Base-by-base conservation (phyloP, 2,888 invertebrate genomes). In the Ichneumon xanthorius region DNA sequence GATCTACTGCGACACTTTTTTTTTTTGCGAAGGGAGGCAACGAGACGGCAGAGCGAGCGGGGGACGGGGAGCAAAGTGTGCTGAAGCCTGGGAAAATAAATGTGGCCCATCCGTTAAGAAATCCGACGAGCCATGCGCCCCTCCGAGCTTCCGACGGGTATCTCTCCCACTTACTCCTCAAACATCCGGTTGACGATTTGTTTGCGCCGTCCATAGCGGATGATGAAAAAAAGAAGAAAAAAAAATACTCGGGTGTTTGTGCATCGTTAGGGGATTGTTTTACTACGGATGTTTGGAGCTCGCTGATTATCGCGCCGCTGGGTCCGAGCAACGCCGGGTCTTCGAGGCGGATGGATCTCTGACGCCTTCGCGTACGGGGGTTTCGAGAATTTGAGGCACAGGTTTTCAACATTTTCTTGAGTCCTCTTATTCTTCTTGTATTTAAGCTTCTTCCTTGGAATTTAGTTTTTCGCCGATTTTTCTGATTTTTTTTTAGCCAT, bases 21-120 rank as follows among this genome's bases (percentile, higher is more conserved):
- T 40, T 9, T 55, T 55, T 55, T 53, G 33, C 4, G 45, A 68
- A 48, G n/a, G 53, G 33, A 55, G 11, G 37, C 19, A 26, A 45
- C 67, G 68, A 26, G 70, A 68, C n/a, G 45, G n/a, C 26, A 6
- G 67, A 14, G 14, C 33, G 48, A 14, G 68, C 2, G 26, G 45
- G 9, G 4, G 9, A 11, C 26, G 22, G 61, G 30, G 55, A 55
- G 22, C 30, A 50, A 50, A 63, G 63, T 33, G 63, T 30, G 73
- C n/a, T 33, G 2, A 50, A 68, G 55, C 81, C 68, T 75, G 75
- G 63, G 75, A 85, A 85, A 75, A 81, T 78, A 78, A 81, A 81
- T 84, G 84, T 75, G 81, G 55, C 81, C 78, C 63, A 79, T 85
- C 81, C 73, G 73, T 85, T 71, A 78, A 78, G 78, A 73, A 75